Percentiles rank a stretch among this genome's conserved stretches.
Evolutionary conservation across 2,888 invertebrate species (phyloP).

Genomic region (Orchesellides sinensis): DNA sequence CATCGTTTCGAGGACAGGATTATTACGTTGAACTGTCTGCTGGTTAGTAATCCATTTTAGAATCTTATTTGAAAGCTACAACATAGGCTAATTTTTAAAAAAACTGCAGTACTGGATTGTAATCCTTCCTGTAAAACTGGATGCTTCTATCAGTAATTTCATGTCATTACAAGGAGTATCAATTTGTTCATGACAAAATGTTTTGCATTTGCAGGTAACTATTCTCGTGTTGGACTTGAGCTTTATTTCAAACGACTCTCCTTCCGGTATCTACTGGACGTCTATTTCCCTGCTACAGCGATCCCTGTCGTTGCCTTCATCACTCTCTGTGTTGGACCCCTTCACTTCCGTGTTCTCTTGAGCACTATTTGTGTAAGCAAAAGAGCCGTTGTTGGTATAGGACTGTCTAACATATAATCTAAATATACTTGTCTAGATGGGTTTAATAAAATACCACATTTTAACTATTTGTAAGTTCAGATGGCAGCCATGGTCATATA

Average conservation of each 20-base stretch:
- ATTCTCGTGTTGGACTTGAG: slow-evolving; percentile 57
- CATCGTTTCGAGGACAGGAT: slow-evolving; percentile 34
- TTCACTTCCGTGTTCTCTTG: slow-evolving; percentile 59
- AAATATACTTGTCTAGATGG: no score
- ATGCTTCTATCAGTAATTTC: background rate
- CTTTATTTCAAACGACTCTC: slow-evolving; percentile 63
- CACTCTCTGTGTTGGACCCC: slow-evolving; percentile 59
- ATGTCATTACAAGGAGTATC: background rate
- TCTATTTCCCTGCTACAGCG: slow-evolving; percentile 68
- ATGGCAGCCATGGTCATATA: slow-evolving; percentile 64
- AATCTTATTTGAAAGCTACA: no score
- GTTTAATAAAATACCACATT: background rate
- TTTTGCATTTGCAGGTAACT: slow-evolving; percentile 32
- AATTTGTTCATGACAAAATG: background rate
- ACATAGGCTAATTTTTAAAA: no score
- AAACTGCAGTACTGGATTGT: no score
- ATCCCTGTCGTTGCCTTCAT: slow-evolving; percentile 66
- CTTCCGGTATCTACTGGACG: slow-evolving; percentile 68
- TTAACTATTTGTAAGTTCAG: slow-evolving; percentile 36
- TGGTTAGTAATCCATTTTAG: slow-evolving; percentile 26
- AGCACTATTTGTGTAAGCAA: slow-evolving; percentile 60
- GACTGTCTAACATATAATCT: no score
- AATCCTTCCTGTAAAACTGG: no score
- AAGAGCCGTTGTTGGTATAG: no score
- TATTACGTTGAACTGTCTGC: background rate